A percentile compares a stretch with the other conserved stretches of the same genome.
Evolutionary conservation across 2,888 invertebrate genomes (phyloP).

Genomic region (Melangyna quadrimaculata): DNA sequence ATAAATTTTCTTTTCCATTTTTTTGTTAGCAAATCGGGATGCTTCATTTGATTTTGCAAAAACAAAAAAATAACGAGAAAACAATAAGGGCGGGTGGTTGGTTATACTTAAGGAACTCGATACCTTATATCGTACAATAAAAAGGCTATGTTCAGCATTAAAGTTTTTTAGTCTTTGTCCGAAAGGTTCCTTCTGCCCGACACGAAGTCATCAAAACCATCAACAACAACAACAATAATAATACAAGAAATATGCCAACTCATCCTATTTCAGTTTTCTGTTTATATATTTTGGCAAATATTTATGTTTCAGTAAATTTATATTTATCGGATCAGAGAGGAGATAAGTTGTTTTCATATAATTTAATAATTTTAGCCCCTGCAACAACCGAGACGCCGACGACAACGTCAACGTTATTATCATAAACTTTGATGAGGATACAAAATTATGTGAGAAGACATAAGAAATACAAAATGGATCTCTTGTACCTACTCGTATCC

Average conservation of each 20-base stretch:
- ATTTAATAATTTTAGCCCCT: slow-evolving; percentile 21
- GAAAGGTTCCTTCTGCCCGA: background rate
- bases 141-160: background rate
- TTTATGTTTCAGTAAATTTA: slow-evolving; percentile 44
- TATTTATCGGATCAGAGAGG: slow-evolving; percentile 30
- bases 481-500: background rate
- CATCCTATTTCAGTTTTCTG: background rate
- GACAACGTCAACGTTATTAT: slow-evolving; percentile 41
- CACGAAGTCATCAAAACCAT: background rate
- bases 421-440: slow-evolving; percentile 53
- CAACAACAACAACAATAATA: background rate
- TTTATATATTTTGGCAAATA: slow-evolving; percentile 37
- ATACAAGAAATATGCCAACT: background rate
- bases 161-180: background rate
- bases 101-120: background rate
- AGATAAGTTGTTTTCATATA: slow-evolving; percentile 46
- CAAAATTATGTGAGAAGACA: slow-evolving; percentile 20
- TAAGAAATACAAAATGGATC: slow-evolving; percentile 6
- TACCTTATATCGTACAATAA: background rate
- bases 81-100: background rate
- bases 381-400: background rate
- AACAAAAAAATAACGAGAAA: background rate
- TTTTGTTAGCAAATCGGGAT: background rate
- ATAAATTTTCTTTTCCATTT: background rate
- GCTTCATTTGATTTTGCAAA: slow-evolving; percentile 6